phyloP scores from a whole-genome alignment of 2,888 invertebrate genomes.

The Melikaiella ostensackeni region DNA sequence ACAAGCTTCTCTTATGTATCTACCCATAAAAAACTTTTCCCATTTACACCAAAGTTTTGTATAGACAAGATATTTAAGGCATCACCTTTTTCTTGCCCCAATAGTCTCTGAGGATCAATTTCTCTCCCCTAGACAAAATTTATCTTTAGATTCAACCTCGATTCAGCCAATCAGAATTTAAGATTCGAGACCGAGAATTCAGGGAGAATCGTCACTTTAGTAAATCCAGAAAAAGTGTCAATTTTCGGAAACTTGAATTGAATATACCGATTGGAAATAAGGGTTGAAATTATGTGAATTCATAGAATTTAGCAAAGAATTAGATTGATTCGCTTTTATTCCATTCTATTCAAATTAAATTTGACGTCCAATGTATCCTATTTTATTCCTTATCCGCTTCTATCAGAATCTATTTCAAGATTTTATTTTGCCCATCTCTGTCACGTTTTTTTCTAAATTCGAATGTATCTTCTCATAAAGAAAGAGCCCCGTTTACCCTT shows the following conservation, averaged over 20 bases:
- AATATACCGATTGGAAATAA: conserved; percentile 2
- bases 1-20: conserved; percentile 11
- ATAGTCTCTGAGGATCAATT: conserved; percentile 31
- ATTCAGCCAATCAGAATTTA: conserved; percentile 28
- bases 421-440: too few relatives aligned
- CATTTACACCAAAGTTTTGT: conserved; percentile 27
- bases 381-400: too few relatives aligned
- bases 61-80: conserved; percentile 20
- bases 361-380: too few relatives aligned
- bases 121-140: conserved; percentile 25
- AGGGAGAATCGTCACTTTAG: conserved; percentile 10
- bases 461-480: too few relatives aligned
- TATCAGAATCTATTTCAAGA: too few relatives aligned
- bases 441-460: too few relatives aligned
- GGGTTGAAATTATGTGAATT: not conserved
- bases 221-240: conserved; percentile 16
- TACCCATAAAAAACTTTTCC: conserved; percentile 5
- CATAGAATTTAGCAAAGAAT: not conserved
- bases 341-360: too few relatives aligned
- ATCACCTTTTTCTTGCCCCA: conserved; percentile 31
- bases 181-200: conserved; percentile 24
- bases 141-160: conserved; percentile 22
- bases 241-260: conserved; percentile 24
- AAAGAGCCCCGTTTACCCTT: too few relatives aligned
- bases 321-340: too few relatives aligned